Conservation (phyloP, 2,797 vertebrate species). For the Anolis apletophallus region DNA sequence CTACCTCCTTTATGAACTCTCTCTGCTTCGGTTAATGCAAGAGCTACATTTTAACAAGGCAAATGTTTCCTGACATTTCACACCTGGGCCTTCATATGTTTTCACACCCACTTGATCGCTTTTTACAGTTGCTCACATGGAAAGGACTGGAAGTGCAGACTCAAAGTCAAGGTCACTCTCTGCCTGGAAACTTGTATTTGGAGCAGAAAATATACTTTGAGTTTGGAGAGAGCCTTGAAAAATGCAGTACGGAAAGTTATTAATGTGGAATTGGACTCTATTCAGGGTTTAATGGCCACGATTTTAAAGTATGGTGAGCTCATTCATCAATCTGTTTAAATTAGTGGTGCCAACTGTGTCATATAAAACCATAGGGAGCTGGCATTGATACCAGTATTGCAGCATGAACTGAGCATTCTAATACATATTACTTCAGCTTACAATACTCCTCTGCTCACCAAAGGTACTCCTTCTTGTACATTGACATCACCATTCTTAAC, state of each 20-base stretch:
- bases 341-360: constrained; percentile 30
- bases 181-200: constrained; percentile 3
- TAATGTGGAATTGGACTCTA: constrained; percentile 20
- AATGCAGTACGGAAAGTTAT: constrained; percentile 39
- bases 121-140: background rate
- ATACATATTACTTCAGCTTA: background rate
- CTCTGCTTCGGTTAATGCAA: background rate
- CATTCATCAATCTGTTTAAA: constrained; percentile 54
- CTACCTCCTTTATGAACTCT: constrained; percentile 24
- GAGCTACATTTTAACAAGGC: constrained; percentile 43
- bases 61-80: constrained; percentile 51
- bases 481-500: background rate
- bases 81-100: constrained; percentile 38
- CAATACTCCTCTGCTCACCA: background rate
- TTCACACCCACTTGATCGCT: constrained; percentile 34
- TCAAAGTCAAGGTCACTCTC: constrained; percentile 15
- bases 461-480: background rate
- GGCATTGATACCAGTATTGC: constrained; percentile 3
- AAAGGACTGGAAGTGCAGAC: background rate
- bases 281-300: constrained; percentile 39
- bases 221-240: background rate
- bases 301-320: constrained; percentile 47
- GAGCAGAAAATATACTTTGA: background rate
- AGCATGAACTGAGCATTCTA: background rate
- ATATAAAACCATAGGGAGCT: constrained; percentile 34